Evolutionary conservation across 2,113 vertebrate genomes (phyloP).

Genomic region (Peromyscus leucopus): DNA sequence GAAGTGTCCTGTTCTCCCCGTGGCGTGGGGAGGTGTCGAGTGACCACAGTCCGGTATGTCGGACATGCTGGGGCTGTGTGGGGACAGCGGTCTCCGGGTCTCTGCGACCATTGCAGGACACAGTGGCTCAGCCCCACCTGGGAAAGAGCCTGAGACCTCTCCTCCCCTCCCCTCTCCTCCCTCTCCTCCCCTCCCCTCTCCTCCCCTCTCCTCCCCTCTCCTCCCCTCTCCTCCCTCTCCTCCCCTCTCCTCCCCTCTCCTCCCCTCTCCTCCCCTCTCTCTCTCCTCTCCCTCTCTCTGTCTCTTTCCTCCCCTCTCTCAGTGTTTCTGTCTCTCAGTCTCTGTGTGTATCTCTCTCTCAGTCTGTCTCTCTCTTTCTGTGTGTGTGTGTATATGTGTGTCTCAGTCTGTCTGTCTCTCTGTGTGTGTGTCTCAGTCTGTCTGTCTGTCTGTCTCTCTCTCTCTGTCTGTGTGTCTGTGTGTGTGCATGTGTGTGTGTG

Average conservation of each 20-base stretch:
- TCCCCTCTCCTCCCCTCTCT: no score
- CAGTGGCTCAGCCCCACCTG: neutral
- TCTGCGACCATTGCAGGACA: neutral
- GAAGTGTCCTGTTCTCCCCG: neutral
- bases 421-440: neutral
- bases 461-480: no score
- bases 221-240: neutral
- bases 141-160: neutral
- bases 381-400: neutral
- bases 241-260: accelerated
- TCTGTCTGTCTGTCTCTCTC: no score
- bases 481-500: no score
- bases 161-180: neutral
- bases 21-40: neutral
- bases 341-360: no score
- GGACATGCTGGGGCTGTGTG: neutral
- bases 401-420: no score
- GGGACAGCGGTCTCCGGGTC: no score
- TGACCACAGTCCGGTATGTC: no score
- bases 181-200: no score
- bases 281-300: no score
- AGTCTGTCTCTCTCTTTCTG: neutral
- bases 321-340: neutral
- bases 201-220: neutral
- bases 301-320: neutral